Evolutionary conservation across 1,140 invertebrate genomes (phyloP), one percentile per base, ranked within the genome.

Genomic region (Meloidogyne exigua): DNA sequence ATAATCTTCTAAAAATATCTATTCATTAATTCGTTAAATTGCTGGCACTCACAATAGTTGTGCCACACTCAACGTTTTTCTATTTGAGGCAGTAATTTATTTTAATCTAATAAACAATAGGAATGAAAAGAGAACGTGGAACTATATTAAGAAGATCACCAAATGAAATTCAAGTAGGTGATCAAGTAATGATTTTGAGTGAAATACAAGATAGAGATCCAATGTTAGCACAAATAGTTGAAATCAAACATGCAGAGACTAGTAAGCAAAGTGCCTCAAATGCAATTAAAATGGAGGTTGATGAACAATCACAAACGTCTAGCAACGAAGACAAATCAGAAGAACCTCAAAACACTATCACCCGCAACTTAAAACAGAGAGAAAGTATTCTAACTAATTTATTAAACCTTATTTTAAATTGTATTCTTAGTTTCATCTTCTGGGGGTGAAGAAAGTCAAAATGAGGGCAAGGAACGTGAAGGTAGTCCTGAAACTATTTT

Each of bases 71-170:
- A n/a, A n/a, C n/a, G n/a, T n/a, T n/a, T n/a, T n/a, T n/a, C n/a
- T n/a, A n/a, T n/a, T n/a, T n/a, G n/a, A n/a, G n/a, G n/a, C n/a
- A n/a, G n/a, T n/a, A n/a, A n/a, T n/a, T n/a, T n/a, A n/a, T n/a
- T n/a, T n/a, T 23, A 62, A 63, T 72, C 12, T 32, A 36, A 68
- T 64, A 42, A 23, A 62, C 25, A n/a, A 18, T 28, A 36, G 26
- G 65, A 74, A 78, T 73, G 63, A 44, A 28, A 13, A 36, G 28
- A 76, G 36, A 67, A 72, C 62, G 75, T 69, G 42, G 57, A 44
- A 66, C 44, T 28, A 25, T 28, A 11, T 63, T 68, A 36, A 12
- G 28, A 39, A 69, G 32, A 65, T 28, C 49, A n/a, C 32, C 69
- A 28, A 62, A 67, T 80, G 36, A 57, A 23, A 49, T 39, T 36